These are phyloP conservation scores for Phania funesta DNA, from an alignment of 2,888 invertebrate genomes.

Conservation along the genomic window DNA sequence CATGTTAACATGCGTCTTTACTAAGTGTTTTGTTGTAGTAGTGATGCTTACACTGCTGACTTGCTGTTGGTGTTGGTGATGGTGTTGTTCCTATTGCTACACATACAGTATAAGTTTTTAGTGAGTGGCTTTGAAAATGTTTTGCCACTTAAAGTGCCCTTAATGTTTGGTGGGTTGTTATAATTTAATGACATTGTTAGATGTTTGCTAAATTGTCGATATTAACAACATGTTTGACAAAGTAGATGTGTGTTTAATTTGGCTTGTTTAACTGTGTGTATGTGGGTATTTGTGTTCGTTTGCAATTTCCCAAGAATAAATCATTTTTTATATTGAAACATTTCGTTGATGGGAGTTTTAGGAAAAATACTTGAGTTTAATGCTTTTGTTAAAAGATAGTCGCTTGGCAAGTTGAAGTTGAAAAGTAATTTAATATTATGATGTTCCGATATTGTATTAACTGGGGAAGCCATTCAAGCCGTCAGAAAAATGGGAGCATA, in stretches of 20 bases:
- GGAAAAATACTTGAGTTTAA: no score
- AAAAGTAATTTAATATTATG: no score
- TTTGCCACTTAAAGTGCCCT: conserved; percentile 34
- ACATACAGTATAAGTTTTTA: conserved; percentile 38
- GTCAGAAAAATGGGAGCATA: no score
- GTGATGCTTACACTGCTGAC: not conserved
- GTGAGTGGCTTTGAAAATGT: conserved; percentile 49
- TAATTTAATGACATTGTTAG: conserved; percentile 60
- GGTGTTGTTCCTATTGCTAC: not conserved
- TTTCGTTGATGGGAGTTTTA: no score
- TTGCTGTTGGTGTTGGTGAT: not conserved
- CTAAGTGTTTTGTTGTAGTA: conserved; percentile 33
- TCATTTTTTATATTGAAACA: not conserved
- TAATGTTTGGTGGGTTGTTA: conserved; percentile 44
- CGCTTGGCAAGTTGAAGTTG: no score
- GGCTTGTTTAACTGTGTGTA: no score
- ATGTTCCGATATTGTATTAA: no score
- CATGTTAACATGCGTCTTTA: conserved; percentile 48
- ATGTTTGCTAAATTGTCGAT: conserved; percentile 66
- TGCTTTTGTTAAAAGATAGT: no score
- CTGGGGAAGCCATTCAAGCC: no score
- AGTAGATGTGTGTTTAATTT: not conserved
- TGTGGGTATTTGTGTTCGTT: not conserved
- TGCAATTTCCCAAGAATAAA: not conserved
- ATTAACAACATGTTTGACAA: conserved; percentile 62